phyloP scores from a whole-genome alignment of 92 coral and sea anemone genomes.

The Paramuricea clavata region DNA sequence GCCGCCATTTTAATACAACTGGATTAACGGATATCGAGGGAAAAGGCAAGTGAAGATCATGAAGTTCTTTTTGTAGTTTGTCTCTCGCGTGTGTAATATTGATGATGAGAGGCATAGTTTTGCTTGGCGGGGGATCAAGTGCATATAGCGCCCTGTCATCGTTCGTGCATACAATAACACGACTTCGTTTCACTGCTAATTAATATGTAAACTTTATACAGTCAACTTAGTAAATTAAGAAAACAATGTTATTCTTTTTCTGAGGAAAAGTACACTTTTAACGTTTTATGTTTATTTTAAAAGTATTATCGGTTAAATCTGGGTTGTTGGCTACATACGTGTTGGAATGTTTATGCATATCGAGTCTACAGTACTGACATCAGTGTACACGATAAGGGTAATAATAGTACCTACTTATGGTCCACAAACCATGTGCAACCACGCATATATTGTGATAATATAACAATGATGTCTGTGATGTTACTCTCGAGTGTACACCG shows the following conservation, averaged over 20 bases:
- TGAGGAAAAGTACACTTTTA: neutral
- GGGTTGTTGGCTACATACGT: neutral
- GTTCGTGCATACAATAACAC: slow-evolving; percentile 14
- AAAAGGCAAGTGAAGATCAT: neutral
- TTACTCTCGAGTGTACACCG: too few relatives aligned
- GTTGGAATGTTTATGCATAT: neutral
- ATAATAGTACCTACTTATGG: neutral
- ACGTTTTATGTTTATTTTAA: neutral
- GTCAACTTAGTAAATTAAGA: neutral
- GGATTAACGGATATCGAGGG: neutral
- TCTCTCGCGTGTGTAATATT: slow-evolving; percentile 1
- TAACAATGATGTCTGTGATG: too few relatives aligned
- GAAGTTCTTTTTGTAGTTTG: neutral
- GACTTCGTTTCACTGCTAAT: slow-evolving; percentile 23
- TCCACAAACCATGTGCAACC: slow-evolving; percentile 15
- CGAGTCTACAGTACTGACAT: neutral
- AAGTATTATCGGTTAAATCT: neutral
- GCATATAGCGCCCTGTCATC: slow-evolving; percentile 30
- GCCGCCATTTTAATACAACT: neutral
- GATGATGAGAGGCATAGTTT: neutral
- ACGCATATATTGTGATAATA: slow-evolving; percentile 13
- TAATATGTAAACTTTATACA: slow-evolving; percentile 37
- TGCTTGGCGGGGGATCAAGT: slow-evolving; percentile 27
- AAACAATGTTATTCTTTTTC: neutral
- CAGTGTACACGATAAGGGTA: neutral